These are phyloP conservation scores for Lepeophtheirus salmonis DNA, from an alignment of 1,140 invertebrate species.

Conservation along the genomic window DNA sequence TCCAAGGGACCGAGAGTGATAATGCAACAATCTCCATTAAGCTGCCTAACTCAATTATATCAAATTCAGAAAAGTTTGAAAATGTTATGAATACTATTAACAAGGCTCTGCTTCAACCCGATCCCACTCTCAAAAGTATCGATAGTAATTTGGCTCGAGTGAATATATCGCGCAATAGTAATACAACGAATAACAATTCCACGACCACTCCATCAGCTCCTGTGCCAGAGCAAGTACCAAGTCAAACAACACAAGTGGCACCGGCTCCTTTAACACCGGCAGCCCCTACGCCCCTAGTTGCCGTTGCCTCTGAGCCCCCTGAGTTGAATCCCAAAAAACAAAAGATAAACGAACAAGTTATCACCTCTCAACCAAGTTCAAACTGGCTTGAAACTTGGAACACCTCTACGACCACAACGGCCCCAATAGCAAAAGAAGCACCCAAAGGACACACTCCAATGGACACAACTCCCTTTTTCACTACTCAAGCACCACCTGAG, in stretches of 20 bases:
- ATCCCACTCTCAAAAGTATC: not conserved
- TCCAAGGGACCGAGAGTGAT: slow-evolving; percentile 1
- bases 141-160: not conserved
- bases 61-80: not conserved
- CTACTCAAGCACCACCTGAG: not conserved
- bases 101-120: not conserved
- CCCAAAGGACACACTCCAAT: not conserved
- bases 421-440: not conserved
- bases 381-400: not conserved
- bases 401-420: not conserved
- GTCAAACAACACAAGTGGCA: not conserved
- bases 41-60: not conserved
- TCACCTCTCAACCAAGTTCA: not conserved
- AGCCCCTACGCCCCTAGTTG: not conserved
- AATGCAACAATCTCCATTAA: slow-evolving; percentile 9
- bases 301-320: not conserved
- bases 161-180: not conserved
- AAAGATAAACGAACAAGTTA: not conserved
- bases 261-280: not conserved
- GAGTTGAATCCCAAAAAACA: not conserved
- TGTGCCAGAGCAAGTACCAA: not conserved
- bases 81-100: slow-evolving; percentile 11
- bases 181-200: no score
- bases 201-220: no score
- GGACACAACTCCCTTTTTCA: not conserved